These are phyloP conservation scores for Streblospio benedicti DNA, from an alignment of 1,140 invertebrate species.

Conservation along the genomic window DNA sequence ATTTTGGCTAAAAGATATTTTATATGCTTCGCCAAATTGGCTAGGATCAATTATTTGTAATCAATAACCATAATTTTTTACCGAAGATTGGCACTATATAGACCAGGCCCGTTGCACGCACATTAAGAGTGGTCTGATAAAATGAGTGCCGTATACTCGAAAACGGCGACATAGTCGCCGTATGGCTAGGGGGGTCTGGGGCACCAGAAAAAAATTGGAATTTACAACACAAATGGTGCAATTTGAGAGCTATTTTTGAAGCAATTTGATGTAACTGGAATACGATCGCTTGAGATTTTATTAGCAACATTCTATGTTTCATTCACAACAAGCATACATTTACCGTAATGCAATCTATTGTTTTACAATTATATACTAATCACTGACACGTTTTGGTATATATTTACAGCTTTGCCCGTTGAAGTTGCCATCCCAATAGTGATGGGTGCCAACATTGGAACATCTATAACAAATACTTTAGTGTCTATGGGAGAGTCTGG, in stretches of 20 bases:
- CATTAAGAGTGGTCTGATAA: too few relatives aligned
- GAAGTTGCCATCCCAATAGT: slow-evolving; percentile 53
- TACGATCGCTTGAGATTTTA: background rate
- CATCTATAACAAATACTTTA: slow-evolving; percentile 57
- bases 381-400: background rate
- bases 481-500: slow-evolving; percentile 48
- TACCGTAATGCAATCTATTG: background rate
- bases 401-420: slow-evolving; percentile 1
- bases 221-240: background rate
- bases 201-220: too few relatives aligned
- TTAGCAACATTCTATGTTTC: background rate
- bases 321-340: background rate
- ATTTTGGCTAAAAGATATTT: background rate
- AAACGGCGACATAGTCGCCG: too few relatives aligned
- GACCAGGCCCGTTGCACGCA: too few relatives aligned
- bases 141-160: too few relatives aligned
- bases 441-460: slow-evolving; percentile 58
- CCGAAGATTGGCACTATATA: background rate
- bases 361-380: background rate
- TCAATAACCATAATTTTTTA: background rate
- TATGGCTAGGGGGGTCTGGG: too few relatives aligned
- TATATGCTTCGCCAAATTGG: background rate
- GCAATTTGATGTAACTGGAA: background rate
- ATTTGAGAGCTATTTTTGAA: background rate
- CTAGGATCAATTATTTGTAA: background rate